A percentile compares a stretch with the other conserved stretches of the same genome.
Evolutionary conservation across 2,888 invertebrate genomes (phyloP).

Genomic region (Caenorhabditis uteleia): DNA sequence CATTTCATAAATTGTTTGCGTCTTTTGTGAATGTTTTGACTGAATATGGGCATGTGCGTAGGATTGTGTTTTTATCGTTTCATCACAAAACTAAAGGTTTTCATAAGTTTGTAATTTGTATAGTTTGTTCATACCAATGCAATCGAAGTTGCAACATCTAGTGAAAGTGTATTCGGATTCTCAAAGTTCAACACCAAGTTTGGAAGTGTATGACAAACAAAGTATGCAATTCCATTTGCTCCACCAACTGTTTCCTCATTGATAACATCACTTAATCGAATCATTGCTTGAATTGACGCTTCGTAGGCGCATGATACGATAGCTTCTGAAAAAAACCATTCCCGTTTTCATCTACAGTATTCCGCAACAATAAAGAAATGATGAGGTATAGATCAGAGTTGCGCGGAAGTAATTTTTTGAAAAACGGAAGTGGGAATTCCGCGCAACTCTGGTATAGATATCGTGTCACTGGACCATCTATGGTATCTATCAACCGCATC

Average conservation of each 20-base stretch:
- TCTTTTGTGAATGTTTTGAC: conserved; percentile 96
- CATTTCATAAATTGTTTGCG: conserved; percentile 90
- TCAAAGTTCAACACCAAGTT: conserved; percentile 95
- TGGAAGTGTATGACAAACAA: conserved; percentile 79
- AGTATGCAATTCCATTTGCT: conserved; percentile 73
- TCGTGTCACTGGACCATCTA: too few relatives aligned
- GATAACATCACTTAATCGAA: conserved; percentile 47
- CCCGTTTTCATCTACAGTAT: too few relatives aligned
- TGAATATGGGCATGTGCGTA: conserved; percentile 79
- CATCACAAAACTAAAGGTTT: conserved; percentile 49
- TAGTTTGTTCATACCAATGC: too few relatives aligned
- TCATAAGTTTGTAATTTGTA: too few relatives aligned
- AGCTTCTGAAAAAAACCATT: conserved; percentile 47
- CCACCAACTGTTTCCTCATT: conserved; percentile 70
- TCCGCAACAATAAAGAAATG: too few relatives aligned
- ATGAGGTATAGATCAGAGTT: too few relatives aligned
- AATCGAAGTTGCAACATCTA: conserved; percentile 92
- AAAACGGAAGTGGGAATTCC: neutral
- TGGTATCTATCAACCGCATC: conserved; percentile 4
- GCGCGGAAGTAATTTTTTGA: too few relatives aligned
- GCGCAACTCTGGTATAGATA: too few relatives aligned
- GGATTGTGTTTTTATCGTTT: conserved; percentile 31
- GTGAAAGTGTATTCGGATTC: conserved; percentile 90
- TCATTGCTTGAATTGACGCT: conserved; percentile 44
- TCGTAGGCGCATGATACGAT: conserved; percentile 49